Conservation (phyloP, 2,888 invertebrate genomes). For the Cyrtodaria siliqua region DNA sequence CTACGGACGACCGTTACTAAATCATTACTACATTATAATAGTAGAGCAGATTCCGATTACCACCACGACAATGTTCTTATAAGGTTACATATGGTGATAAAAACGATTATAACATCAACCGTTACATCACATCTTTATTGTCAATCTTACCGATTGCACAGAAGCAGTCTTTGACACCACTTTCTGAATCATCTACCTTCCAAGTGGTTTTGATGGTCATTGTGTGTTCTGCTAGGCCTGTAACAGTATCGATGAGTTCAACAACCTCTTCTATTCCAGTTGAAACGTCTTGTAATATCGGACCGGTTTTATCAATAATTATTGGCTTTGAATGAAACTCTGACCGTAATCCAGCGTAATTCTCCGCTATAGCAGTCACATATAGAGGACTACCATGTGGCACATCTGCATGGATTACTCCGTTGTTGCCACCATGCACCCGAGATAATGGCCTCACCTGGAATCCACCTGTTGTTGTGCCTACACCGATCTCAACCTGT, state of each 20-base stretch:
- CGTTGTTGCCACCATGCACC: constrained; percentile 26
- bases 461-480: constrained; percentile 56
- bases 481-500: constrained; percentile 50
- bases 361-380: constrained; percentile 58
- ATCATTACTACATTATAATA: too few relatives aligned
- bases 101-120: too few relatives aligned
- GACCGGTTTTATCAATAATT: constrained; percentile 64
- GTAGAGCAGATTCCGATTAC: too few relatives aligned
- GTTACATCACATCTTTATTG: too few relatives aligned
- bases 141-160: constrained; percentile 38
- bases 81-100: too few relatives aligned
- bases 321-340: constrained; percentile 49
- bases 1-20: too few relatives aligned
- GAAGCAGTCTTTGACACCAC: constrained; percentile 30
- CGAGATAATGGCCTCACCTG: constrained; percentile 51
- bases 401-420: constrained; percentile 29
- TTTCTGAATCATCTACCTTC: constrained; percentile 32
- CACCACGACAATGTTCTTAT: too few relatives aligned
- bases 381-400: constrained; percentile 59
- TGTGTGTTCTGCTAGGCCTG: not conserved
- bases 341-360: constrained; percentile 58
- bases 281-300: constrained; percentile 30
- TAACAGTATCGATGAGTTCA: not conserved
- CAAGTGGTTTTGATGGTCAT: constrained; percentile 13
- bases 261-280: not conserved